These are phyloP conservation scores for Ophthalmolycus amberensis DNA, from an alignment of 2,113 vertebrate species.

Conservation along the genomic window DNA sequence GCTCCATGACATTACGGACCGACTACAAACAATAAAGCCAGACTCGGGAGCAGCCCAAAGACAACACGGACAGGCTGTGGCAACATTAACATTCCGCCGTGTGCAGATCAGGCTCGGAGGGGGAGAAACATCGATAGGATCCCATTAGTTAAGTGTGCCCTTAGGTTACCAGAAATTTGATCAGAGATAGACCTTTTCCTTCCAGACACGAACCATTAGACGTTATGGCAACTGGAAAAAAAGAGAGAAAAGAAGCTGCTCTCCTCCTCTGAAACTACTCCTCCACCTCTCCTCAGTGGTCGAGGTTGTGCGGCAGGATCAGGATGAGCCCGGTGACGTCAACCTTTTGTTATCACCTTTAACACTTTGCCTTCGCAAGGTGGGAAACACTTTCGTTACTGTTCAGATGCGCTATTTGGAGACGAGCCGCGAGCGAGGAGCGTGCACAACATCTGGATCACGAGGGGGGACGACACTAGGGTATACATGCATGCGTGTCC, in stretches of 20 bases:
- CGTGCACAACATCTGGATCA: slow-evolving; percentile 41
- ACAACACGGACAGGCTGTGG: slow-evolving; percentile 66
- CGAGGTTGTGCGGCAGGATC: slow-evolving; percentile 82
- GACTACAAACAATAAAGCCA: slow-evolving; percentile 54
- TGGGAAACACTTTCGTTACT: slow-evolving; percentile 53
- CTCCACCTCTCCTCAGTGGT: slow-evolving; percentile 65
- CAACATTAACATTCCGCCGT: slow-evolving; percentile 76
- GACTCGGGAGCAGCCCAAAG: slow-evolving; percentile 62
- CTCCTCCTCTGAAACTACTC: slow-evolving; percentile 62
- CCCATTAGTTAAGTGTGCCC: slow-evolving; percentile 80
- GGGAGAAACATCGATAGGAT: slow-evolving; percentile 70
- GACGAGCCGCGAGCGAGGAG: slow-evolving; percentile 24
- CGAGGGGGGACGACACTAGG: slow-evolving; percentile 2
- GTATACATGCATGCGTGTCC: slow-evolving; percentile 6
- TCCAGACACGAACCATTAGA: slow-evolving; percentile 73
- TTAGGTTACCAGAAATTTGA: slow-evolving; percentile 76
- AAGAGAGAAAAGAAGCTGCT: slow-evolving; percentile 30
- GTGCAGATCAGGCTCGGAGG: slow-evolving; percentile 58
- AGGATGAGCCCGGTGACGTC: slow-evolving; percentile 84
- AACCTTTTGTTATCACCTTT: slow-evolving; percentile 87
- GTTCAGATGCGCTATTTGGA: slow-evolving; percentile 49
- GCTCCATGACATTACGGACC: slow-evolving; percentile 64
- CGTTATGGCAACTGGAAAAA: slow-evolving; percentile 29
- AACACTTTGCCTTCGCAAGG: slow-evolving; percentile 77
- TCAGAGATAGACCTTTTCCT: slow-evolving; percentile 72